phyloP scores from a whole-genome alignment of 2,113 vertebrate species.

The Leuciscus idus region DNA sequence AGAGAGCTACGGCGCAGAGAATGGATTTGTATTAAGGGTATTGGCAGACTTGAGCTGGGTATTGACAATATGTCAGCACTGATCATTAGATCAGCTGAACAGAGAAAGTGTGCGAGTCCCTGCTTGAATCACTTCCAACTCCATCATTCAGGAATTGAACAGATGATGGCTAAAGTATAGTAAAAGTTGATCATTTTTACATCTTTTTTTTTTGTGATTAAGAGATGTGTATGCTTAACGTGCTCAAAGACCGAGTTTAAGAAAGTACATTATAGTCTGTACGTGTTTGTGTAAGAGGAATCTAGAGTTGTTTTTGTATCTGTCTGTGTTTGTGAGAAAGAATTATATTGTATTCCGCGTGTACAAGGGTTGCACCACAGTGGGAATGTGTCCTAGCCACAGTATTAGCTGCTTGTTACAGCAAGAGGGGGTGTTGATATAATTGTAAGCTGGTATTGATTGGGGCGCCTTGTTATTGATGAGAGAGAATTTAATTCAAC shows the following conservation, averaged over 20 bases:
- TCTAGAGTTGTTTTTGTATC: not conserved
- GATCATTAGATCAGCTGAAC: slow-evolving; percentile 71
- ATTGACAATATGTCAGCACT: slow-evolving; percentile 77
- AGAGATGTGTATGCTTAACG: too few species aligned
- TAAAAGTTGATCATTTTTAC: not conserved
- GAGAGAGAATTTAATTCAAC: slow-evolving; percentile 81
- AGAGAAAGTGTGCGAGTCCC: slow-evolving; percentile 33
- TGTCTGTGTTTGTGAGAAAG: slow-evolving; percentile 28
- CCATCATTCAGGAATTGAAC: not conserved
- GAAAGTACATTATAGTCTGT: not conserved
- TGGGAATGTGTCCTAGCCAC: slow-evolving; percentile 43
- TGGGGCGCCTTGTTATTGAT: slow-evolving; percentile 77
- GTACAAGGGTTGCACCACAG: not conserved
- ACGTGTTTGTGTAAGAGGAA: not conserved
- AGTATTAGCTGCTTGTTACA: slow-evolving; percentile 55
- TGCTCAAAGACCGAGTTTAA: not conserved
- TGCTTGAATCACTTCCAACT: slow-evolving; percentile 31
- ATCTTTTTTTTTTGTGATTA: not conserved
- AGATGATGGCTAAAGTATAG: not conserved
- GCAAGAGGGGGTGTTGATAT: slow-evolving; percentile 69
- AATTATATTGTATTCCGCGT: slow-evolving; percentile 12
- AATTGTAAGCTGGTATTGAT: slow-evolving; percentile 80
- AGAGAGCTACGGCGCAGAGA: slow-evolving; percentile 60
- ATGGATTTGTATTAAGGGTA: slow-evolving; percentile 72
- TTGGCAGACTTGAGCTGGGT: slow-evolving; percentile 69